Percentiles rank a stretch among this genome's conserved stretches.
phyloP scores from a whole-genome alignment of 30 jellyfish, hydroid and myxozoan genomes.

The Aurelia coerulea region DNA sequence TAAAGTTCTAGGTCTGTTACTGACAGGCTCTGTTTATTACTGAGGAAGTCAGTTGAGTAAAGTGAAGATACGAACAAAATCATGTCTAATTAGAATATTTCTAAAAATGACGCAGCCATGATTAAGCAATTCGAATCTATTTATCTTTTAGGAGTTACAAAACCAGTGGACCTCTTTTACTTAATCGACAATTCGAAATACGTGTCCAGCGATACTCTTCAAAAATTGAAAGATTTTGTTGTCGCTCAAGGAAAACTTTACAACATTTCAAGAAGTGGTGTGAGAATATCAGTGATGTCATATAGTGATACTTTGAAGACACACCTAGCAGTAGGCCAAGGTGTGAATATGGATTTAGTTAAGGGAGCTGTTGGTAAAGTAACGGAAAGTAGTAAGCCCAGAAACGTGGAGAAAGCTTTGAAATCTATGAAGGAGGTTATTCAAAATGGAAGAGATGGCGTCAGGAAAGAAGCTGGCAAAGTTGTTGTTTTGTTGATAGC shows the following conservation, averaged over 20 bases:
- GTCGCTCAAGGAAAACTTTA: background rate
- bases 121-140: too few relatives aligned
- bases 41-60: too few relatives aligned
- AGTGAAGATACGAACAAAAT: too few relatives aligned
- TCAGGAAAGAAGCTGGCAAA: conserved; percentile 29
- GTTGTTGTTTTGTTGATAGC: conserved; percentile 34
- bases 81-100: too few relatives aligned
- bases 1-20: too few relatives aligned
- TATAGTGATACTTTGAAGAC: conserved; percentile 1
- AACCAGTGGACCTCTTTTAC: conserved; percentile 51
- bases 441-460: conserved; percentile 2
- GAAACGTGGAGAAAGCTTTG: conserved; percentile 27
- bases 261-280: conserved; percentile 8
- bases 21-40: too few relatives aligned
- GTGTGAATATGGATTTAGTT: background rate
- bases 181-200: conserved; percentile 40
- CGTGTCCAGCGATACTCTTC: conserved; percentile 9
- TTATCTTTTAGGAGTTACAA: conserved; percentile 24
- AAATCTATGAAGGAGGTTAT: background rate
- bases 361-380: conserved; percentile 11
- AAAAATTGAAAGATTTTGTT: conserved; percentile 40
- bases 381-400: conserved; percentile 12
- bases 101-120: too few relatives aligned
- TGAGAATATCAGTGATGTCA: conserved; percentile 24
- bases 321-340: conserved; percentile 15